phyloP scores from a whole-genome alignment of 1,140 invertebrate species.

The Bombus impatiens region DNA sequence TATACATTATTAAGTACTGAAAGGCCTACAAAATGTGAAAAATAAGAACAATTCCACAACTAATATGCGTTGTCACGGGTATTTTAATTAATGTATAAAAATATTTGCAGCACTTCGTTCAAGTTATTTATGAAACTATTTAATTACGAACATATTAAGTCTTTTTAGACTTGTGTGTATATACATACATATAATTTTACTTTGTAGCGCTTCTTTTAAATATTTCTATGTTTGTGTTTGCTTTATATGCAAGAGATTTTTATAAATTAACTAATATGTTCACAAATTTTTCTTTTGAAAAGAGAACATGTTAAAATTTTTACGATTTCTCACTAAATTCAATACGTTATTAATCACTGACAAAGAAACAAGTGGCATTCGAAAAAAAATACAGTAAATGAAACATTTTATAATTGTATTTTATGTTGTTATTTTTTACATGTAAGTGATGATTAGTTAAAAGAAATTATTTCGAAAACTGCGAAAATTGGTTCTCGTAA shows the following conservation, averaged over 20 bases:
- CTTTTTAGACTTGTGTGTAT: slow-evolving; percentile 38
- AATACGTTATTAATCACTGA: slow-evolving; percentile 37
- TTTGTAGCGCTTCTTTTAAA: slow-evolving; percentile 22
- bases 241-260: slow-evolving; percentile 23
- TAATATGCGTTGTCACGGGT: slow-evolving; percentile 16
- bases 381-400: background rate
- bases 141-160: slow-evolving; percentile 20
- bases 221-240: slow-evolving; percentile 22
- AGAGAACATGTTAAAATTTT: slow-evolving; percentile 1
- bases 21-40: slow-evolving; percentile 29
- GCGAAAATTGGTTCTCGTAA: slow-evolving; percentile 10
- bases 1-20: slow-evolving; percentile 2
- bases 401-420: slow-evolving; percentile 48
- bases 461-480: background rate
- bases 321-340: slow-evolving; percentile 53
- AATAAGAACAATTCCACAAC: slow-evolving; percentile 3
- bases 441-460: background rate
- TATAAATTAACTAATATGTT: slow-evolving; percentile 22
- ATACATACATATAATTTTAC: slow-evolving; percentile 38
- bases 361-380: slow-evolving; percentile 20
- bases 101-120: background rate
- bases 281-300: background rate
- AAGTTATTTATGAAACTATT: slow-evolving; percentile 25
- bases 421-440: slow-evolving; percentile 16
- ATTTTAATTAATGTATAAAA: slow-evolving; percentile 17